phyloP scores from a whole-genome alignment of 1,140 invertebrate species.

The Wasmannia auropunctata region DNA sequence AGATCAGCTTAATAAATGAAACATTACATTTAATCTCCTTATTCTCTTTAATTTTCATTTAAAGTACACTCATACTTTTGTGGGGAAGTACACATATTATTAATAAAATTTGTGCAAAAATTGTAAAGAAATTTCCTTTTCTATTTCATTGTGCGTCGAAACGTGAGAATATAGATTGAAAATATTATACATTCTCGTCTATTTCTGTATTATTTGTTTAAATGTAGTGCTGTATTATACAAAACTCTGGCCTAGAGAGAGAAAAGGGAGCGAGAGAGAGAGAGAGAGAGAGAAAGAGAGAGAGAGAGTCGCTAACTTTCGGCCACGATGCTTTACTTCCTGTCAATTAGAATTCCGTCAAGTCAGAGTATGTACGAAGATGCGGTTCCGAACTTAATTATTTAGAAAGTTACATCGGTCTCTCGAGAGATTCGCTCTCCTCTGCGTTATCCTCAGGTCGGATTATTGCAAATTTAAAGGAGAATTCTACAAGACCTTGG shows the following conservation, averaged over 20 bases:
- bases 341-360: conserved; percentile 22
- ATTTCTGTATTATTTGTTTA: neutral
- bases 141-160: neutral
- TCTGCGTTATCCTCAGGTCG: neutral
- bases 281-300: neutral
- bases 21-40: neutral
- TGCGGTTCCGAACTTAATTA: conserved; percentile 28
- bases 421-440: conserved; percentile 1
- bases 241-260: neutral
- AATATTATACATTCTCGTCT: neutral
- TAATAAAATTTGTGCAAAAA: neutral
- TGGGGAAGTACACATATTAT: neutral
- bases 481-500: conserved; percentile 12
- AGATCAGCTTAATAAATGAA: neutral
- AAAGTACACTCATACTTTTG: neutral
- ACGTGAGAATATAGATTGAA: neutral
- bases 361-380: neutral
- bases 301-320: neutral
- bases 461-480: conserved; percentile 27
- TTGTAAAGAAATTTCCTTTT: neutral
- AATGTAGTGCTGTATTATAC: neutral
- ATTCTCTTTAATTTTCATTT: neutral
- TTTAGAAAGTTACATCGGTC: conserved; percentile 26
- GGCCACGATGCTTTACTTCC: neutral
- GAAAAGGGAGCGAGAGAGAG: neutral